phyloP scores from a whole-genome alignment of 1,140 invertebrate genomes.

The Papilio aristodemus region DNA sequence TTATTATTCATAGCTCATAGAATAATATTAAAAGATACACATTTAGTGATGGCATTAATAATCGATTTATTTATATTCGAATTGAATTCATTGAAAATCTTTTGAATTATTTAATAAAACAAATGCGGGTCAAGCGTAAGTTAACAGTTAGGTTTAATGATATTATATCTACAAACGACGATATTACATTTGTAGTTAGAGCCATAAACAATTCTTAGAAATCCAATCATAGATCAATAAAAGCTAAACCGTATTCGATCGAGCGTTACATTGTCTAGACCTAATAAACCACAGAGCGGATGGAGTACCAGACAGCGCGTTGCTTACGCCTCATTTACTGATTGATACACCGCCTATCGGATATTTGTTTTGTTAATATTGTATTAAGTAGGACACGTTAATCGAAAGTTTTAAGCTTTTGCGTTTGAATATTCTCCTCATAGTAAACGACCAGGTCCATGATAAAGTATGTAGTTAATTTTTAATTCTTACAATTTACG shows the following conservation, averaged over 20 bases:
- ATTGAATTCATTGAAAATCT: neutral
- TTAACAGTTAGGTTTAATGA: neutral
- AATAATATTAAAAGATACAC: too few relatives aligned
- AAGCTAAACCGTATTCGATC: constrained; percentile 47
- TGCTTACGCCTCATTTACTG: neutral
- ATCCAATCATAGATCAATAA: constrained; percentile 52
- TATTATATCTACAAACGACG: neutral
- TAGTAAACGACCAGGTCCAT: too few relatives aligned
- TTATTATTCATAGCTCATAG: too few relatives aligned
- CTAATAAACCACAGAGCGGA: constrained; percentile 47
- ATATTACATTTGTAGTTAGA: neutral
- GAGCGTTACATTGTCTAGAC: constrained; percentile 61
- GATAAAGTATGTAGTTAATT: too few relatives aligned
- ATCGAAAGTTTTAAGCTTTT: too few relatives aligned
- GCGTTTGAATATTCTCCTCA: too few relatives aligned
- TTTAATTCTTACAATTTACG: too few relatives aligned
- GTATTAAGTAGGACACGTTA: too few relatives aligned
- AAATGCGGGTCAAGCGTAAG: neutral
- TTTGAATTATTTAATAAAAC: neutral
- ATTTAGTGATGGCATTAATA: too few relatives aligned
- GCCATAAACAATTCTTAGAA: constrained; percentile 38
- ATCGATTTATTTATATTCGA: too few relatives aligned
- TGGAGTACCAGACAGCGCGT: constrained; percentile 37
- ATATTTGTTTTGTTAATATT: constrained; percentile 17
- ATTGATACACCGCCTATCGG: neutral